Evolutionary conservation across 2,888 invertebrate species (phyloP).

Genomic region (Phorcus lineatus): DNA sequence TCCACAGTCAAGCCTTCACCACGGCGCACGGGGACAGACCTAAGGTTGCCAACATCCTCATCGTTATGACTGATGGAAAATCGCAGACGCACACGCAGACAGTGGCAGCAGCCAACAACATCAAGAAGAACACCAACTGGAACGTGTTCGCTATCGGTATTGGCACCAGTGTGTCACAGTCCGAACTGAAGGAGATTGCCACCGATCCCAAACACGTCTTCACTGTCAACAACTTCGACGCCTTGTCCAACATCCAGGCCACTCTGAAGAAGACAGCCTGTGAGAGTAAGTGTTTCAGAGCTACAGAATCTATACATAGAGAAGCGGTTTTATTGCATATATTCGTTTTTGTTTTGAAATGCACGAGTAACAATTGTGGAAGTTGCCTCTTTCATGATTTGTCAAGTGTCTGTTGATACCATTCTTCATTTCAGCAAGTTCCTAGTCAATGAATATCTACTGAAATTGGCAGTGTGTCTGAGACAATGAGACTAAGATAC

Average conservation of each 20-base stretch:
- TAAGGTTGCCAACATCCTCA: constrained; percentile 58
- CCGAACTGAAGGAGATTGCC: constrained; percentile 61
- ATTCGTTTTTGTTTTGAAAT: too few species aligned
- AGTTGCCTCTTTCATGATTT: too few species aligned
- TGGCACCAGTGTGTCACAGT: constrained; percentile 48
- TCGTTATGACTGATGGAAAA: constrained; percentile 63
- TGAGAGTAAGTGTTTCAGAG: constrained; percentile 46
- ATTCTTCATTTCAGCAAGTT: too few species aligned
- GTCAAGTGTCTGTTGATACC: too few species aligned
- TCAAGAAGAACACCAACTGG: constrained; percentile 51
- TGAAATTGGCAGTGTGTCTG: too few species aligned
- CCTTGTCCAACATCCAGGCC: constrained; percentile 49
- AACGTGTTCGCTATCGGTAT: constrained; percentile 59
- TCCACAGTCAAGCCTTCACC: constrained; percentile 36
- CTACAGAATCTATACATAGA: too few species aligned
- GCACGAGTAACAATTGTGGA: too few species aligned
- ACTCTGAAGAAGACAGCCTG: constrained; percentile 57
- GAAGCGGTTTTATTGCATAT: too few species aligned
- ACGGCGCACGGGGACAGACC: constrained; percentile 40
- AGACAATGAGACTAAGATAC: too few species aligned
- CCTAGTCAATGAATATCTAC: too few species aligned
- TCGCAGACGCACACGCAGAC: constrained; percentile 50
- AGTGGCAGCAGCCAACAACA: constrained; percentile 40
- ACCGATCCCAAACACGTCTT: constrained; percentile 57
- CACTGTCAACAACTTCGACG: constrained; percentile 58